A percentile compares a stretch with the other conserved stretches of the same genome.
Evolutionary conservation across 1,140 invertebrate genomes (phyloP).

Genomic region (Chrysoperla carnea): DNA sequence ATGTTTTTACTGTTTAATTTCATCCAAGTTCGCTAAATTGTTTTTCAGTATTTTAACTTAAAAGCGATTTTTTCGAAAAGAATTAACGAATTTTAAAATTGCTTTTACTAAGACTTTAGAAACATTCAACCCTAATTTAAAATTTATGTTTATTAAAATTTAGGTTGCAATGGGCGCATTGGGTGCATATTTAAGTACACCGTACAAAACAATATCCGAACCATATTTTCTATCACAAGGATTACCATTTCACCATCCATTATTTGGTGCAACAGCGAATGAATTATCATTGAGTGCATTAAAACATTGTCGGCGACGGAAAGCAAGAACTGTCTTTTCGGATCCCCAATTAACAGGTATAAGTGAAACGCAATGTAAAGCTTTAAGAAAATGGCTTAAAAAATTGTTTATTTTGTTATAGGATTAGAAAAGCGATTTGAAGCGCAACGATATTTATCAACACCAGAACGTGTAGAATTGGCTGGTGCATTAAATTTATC

Average conservation of each 20-base stretch:
- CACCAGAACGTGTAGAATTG: conserved; percentile 88
- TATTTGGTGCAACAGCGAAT: conserved; percentile 38
- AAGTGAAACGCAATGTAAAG: neutral
- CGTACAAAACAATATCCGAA: conserved; percentile 42
- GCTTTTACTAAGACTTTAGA: no score
- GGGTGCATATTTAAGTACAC: conserved; percentile 35
- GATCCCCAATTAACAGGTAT: conserved; percentile 77
- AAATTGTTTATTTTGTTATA: conserved; percentile 8
- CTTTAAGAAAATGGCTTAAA: neutral
- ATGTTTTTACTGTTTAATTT: no score
- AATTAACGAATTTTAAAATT: no score
- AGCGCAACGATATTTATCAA: conserved; percentile 88
- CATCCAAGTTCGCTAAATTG: no score
- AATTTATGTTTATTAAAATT: conserved; percentile 14
- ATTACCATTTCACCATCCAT: conserved; percentile 47
- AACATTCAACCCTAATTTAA: no score
- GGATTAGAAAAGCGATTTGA: conserved; percentile 92
- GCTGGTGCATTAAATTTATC: conserved; percentile 82
- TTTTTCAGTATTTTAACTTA: no score
- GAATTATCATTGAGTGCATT: conserved; percentile 50
- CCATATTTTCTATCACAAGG: conserved; percentile 51
- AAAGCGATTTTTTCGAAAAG: no score
- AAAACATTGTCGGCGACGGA: conserved; percentile 79
- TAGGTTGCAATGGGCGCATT: conserved; percentile 42
- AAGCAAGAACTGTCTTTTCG: conserved; percentile 94